Percentiles rank a stretch among this genome's conserved stretches.
phyloP scores from a whole-genome alignment of 2,113 vertebrate species.

The Triplophysa dalaica region DNA sequence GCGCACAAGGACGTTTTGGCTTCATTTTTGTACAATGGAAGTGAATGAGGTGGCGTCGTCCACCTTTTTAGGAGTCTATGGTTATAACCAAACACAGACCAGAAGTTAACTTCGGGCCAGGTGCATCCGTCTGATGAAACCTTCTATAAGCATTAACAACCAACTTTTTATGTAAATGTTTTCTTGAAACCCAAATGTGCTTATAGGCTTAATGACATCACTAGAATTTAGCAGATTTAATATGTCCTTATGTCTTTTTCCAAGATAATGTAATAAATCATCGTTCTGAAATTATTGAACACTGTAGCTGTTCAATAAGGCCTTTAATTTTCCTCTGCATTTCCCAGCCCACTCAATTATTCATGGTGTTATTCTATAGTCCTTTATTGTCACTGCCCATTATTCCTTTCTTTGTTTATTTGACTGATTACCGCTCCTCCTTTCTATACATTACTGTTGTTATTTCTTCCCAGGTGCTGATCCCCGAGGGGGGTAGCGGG shows the following conservation, averaged over 20 bases:
- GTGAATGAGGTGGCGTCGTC: no score
- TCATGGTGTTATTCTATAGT: neutral
- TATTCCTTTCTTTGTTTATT: conserved; percentile 27
- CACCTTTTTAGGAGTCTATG: no score
- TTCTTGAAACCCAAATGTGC: neutral
- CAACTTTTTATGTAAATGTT: neutral
- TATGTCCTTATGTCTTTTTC: neutral
- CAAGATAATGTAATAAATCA: conserved; percentile 10
- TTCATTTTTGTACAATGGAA: no score
- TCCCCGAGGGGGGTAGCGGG: conserved; percentile 6
- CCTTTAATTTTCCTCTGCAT: conserved; percentile 20
- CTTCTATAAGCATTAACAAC: no score
- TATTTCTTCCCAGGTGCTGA: conserved; percentile 25
- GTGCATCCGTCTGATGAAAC: no score
- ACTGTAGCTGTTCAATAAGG: neutral
- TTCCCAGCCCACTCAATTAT: conserved; percentile 14
- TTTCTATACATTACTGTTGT: conserved; percentile 17
- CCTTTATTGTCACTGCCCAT: neutral
- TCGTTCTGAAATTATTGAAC: neutral
- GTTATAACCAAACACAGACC: no score
- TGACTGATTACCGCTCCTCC: conserved; percentile 23
- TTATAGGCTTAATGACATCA: neutral
- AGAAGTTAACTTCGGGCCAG: no score
- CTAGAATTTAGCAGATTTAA: no score
- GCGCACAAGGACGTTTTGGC: no score